Evolutionary conservation across 2,113 vertebrate genomes (phyloP), one percentile per base, ranked within the genome.

Genomic region (Kryptolebias marmoratus): DNA sequence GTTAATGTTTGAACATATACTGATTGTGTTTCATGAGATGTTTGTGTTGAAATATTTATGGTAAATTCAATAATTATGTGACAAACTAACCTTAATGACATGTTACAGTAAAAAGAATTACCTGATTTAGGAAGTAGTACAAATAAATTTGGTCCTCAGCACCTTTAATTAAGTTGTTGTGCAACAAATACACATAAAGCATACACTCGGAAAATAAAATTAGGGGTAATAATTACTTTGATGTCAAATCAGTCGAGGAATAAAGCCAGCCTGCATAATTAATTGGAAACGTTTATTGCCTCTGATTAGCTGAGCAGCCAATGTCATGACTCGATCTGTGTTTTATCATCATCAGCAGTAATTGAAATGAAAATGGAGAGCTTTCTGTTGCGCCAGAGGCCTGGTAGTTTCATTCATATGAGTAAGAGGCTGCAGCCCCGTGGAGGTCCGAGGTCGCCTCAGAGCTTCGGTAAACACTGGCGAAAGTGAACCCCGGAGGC

Each of bases 301-400:
- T 54, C 74, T 81, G 79, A 91, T 91, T 81, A 90, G 59, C 72
- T 55, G 63, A 62, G 80, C 68, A 86, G 82, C 75, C 73, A 68
- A 60, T 88, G 82, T 80, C 81, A 62, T 82, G 81, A 83, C 82
- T 79, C 31, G 77, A 85, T 87, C 85, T 84, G 68, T 83, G 78
- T 87, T 90, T 85, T 84, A 82, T 87, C 75, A 87, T 61, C 69
- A 61, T 27, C 53, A 49, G 59, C 68, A 31, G 73, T 86, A 87
- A 91, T 85, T 90, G 79, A 90, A 90, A 89, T 79, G 84, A 81
- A 88, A 86, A 85, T 44, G 48, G 75, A 87, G 73, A 67, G 66
- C 56, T 64, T 57, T 84, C 47, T 74, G 22, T 64, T 54, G 45
- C 6, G 12, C 71, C 28, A 11, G 14, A 79, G 68, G 77, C 65